These are phyloP conservation scores for Heteropelma amictum DNA, from an alignment of 2,888 invertebrate genomes.

Conservation along the genomic window DNA sequence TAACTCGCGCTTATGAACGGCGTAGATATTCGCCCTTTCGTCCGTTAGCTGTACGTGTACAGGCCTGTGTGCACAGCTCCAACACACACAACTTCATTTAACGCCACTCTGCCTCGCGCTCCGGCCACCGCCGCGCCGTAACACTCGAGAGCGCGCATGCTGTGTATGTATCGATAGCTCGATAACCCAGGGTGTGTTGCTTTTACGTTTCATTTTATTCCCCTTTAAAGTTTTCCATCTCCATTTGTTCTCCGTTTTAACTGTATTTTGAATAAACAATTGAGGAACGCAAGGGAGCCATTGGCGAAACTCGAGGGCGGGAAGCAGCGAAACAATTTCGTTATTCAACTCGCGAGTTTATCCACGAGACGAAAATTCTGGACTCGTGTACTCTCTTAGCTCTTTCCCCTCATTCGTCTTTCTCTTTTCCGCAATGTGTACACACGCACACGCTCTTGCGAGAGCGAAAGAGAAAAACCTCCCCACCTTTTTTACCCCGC, in stretches of 20 bases:
- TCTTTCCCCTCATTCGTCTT: too few relatives aligned
- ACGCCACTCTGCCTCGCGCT: constrained; percentile 52
- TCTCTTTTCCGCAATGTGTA: constrained; percentile 4
- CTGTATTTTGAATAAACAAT: neutral
- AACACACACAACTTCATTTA: constrained; percentile 48
- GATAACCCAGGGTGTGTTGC: constrained; percentile 53
- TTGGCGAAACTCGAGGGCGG: neutral
- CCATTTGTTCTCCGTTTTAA: neutral
- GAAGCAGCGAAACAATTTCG: neutral
- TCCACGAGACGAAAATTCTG: constrained; percentile 43
- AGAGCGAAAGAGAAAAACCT: neutral
- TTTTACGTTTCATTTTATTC: constrained; percentile 23
- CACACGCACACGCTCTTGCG: neutral
- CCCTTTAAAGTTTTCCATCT: neutral
- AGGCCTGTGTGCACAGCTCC: constrained; percentile 12
- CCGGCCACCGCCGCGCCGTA: constrained; percentile 46
- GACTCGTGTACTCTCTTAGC: neutral
- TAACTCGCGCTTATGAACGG: neutral
- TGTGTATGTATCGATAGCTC: constrained; percentile 59
- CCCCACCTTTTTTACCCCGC: constrained; percentile 39
- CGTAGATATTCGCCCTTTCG: constrained; percentile 1
- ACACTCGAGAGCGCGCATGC: constrained; percentile 57
- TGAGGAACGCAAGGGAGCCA: neutral
- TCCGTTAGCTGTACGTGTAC: neutral
- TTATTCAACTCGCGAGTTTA: constrained; percentile 24